Conservation (phyloP, 2,797 vertebrate genomes). For the Etheostoma nigrum region DNA sequence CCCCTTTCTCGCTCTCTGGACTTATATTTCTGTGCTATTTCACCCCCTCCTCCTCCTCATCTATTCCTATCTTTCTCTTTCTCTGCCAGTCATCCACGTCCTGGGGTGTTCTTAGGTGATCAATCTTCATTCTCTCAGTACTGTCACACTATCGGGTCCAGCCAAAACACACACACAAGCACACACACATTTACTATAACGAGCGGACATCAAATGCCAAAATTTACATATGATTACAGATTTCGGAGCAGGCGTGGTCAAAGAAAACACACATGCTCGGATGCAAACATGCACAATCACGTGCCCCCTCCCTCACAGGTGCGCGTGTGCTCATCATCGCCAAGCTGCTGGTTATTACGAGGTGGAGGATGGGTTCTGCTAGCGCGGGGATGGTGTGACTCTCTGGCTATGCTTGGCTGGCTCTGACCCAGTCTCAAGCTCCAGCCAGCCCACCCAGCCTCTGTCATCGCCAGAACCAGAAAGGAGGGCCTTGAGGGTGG, state of each 20-base stretch:
- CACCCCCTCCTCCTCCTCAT: constrained; percentile 14
- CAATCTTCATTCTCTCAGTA: constrained; percentile 82
- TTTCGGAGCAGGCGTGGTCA: constrained; percentile 40
- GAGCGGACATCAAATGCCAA: constrained; percentile 77
- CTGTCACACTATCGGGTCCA: constrained; percentile 72
- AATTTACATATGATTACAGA: constrained; percentile 78
- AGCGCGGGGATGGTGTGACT: constrained; percentile 65
- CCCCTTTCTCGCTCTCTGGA: constrained; percentile 40
- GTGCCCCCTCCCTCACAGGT: constrained; percentile 28
- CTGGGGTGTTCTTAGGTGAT: constrained; percentile 82
- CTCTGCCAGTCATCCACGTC: constrained; percentile 77
- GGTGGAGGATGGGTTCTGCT: constrained; percentile 62
- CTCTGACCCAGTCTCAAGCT: constrained; percentile 59
- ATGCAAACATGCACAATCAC: constrained; percentile 42
- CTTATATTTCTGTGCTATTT: constrained; percentile 70
- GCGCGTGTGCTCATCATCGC: constrained; percentile 62
- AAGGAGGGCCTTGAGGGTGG: constrained; percentile 62
- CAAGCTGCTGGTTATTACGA: constrained; percentile 68
- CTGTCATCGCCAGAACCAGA: constrained; percentile 51
- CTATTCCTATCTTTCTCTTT: constrained; percentile 64
- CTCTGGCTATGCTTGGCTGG: constrained; percentile 71
- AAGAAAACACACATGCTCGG: constrained; percentile 49
- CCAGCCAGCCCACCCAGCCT: constrained; percentile 68
- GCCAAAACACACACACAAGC: constrained; percentile 49
- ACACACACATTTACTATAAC: constrained; percentile 38